Evolutionary conservation across 2,113 vertebrate species (phyloP), one percentile per base, ranked within the genome.

Genomic region (Heteronetta atricapilla): DNA sequence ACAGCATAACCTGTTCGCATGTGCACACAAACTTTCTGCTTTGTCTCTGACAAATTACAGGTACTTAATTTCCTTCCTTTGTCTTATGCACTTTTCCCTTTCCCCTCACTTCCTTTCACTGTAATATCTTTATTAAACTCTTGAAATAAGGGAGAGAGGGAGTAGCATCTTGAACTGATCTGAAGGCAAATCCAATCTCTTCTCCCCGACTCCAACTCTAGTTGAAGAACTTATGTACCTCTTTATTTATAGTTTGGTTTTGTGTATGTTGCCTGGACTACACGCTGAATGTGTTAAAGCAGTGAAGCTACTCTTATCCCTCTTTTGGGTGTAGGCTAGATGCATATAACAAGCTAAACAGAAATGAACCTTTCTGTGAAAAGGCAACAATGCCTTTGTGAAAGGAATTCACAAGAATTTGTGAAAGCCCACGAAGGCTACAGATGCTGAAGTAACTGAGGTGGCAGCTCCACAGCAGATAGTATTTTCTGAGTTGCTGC

Each of bases 1-100:
- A 98, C 98, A 50, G 98, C 98, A 34, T 99, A 98, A 98, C 75
- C 81, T 95, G 88, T 92, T 98, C 95, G 96, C 95, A 97, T 96
- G 96, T 95, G 89, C 96, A 46, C 89, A 96, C 94, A 92, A 73
- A 94, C 52, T 80, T 97, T 96, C 95, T 93, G 97, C 97, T 96
- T 89, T 97, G 95, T 96, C 91, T 95, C 95, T 95, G 96, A 80
- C 81, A 96, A 82, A 58, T 95, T 88, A 55, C 93, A 97, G 97
- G 97, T 97, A 91, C 96, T 97, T 89, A 72, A 97, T 86, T 90
- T 88, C 85, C 95, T 95, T 96, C 96, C 92, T 96, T 96, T 97
- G 94, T 90, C 82, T 97, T 93, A 48, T 90, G 55, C 84, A 78
- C 88, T 87, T 85, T 80, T 94, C 96, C 95, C 81, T 96, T 90